Base-by-base conservation (phyloP, 2,888 invertebrate genomes). In the Eulithis testata region DNA sequence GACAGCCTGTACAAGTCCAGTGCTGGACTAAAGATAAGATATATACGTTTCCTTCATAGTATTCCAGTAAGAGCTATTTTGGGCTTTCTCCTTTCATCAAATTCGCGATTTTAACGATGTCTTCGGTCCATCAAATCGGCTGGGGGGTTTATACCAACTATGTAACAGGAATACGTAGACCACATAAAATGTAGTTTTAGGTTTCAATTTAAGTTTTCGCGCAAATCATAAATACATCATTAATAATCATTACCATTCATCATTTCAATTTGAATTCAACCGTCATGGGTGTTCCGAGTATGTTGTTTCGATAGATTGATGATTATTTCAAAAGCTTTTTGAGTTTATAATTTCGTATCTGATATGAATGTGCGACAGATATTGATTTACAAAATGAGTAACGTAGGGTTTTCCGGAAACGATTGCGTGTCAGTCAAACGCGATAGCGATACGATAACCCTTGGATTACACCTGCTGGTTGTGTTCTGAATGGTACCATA, bases 171-270 rank as follows among this genome's bases (percentile, higher is more conserved):
- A 21, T 21, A 21, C 21, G 21, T 8, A 40, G 40, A 40, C 9
- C 40, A 9, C 8, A 4, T 40, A 8, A n/a, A n/a, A n/a, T 40
- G 40, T 2, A 40, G 8, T 40, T 55, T 27, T 21, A 11, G 9
- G 2, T 51, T 27, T 27, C 12, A 44, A 44, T 12, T 31, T n/a
- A 49, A 44, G 40, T 8, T 52, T 52, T 51, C n/a, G 21, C 12
- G 40, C 21, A 43, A 59, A 21, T 50, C 51, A 60, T 49, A 40
- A 53, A 52, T 47, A 40, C 40, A 4, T n/a, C n/a, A n/a, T n/a
- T n/a, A n/a, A n/a, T n/a, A n/a, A 0, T 14, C 21, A 11, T 21
- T 21, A 21, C 11, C 49, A 21, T 49, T 49, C 21, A 49, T 49
- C 21, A 49, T 49, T 37, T 5, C n/a, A 5, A 36, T 31, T 36